Percentiles rank a stretch among this genome's conserved stretches.
Conservation (phyloP, 2,113 vertebrate species). For the Gadus chalcogrammus region DNA sequence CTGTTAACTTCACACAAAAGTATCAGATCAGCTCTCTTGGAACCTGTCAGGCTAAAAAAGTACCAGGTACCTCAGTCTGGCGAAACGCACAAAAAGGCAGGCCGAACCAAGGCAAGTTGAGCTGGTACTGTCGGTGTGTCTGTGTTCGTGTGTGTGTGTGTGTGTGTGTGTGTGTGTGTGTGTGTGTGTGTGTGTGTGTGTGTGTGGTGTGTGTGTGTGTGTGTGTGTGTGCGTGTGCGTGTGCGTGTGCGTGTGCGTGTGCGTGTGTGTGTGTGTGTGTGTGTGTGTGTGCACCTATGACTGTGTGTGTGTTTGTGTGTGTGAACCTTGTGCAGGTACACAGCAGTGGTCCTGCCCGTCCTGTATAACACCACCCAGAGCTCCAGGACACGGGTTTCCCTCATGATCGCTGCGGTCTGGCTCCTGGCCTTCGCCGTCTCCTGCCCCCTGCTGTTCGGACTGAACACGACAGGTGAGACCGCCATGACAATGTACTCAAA, state of each 20-base stretch:
- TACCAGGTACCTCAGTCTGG: no score
- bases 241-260: background rate
- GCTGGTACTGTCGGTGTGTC: background rate
- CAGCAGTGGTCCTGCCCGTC: conserved; percentile 90
- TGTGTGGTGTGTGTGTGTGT: conserved; percentile 20
- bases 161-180: background rate
- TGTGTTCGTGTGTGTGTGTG: background rate
- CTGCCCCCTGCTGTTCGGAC: conserved; percentile 90
- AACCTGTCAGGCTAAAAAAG: no score
- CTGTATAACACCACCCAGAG: conserved; percentile 86
- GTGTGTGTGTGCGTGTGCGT: background rate
- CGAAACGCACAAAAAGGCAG: no score
- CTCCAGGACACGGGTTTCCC: conserved; percentile 85
- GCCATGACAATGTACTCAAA: no score
- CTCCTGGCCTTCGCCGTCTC: conserved; percentile 88
- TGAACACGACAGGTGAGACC: conserved; percentile 92
- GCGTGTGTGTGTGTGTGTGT: background rate
- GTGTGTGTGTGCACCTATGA: background rate
- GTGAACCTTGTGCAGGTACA: conserved; percentile 76
- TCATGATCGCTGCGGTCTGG: conserved; percentile 89
- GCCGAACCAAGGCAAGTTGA: no score
- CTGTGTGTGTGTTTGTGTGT: conserved; percentile 18
- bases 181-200: background rate
- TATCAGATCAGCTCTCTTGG: no score
- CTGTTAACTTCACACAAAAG: no score